Evolutionary conservation across 2,888 invertebrate genomes (phyloP).

Genomic region (Neoitamus cyanurus): DNA sequence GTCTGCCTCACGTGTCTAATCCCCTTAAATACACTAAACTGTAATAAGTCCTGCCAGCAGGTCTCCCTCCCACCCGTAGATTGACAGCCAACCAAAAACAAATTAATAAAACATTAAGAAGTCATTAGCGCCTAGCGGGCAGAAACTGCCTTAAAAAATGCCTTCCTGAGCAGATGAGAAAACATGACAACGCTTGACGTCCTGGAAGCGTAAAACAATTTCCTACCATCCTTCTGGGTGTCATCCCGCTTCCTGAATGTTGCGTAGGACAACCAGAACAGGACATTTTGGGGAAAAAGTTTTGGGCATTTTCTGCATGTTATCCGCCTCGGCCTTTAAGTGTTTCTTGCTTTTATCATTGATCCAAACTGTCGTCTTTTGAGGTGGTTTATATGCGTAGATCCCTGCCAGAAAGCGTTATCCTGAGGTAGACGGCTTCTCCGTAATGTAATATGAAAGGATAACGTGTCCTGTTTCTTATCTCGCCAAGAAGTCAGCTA

Average conservation of each 20-base stretch:
- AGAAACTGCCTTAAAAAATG: background rate
- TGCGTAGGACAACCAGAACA: background rate
- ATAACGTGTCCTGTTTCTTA: constrained; percentile 52
- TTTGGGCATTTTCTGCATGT: constrained; percentile 19
- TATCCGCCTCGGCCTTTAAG: constrained; percentile 28
- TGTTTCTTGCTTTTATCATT: constrained; percentile 51
- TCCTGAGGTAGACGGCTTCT: constrained; percentile 48
- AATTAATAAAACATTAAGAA: constrained; percentile 54
- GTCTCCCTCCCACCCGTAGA: background rate
- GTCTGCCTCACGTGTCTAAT: background rate
- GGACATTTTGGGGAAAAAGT: background rate
- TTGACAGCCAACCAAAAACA: constrained; percentile 51
- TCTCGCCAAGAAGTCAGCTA: constrained; percentile 47
- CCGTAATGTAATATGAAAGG: constrained; percentile 49
- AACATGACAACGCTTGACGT: constrained; percentile 48
- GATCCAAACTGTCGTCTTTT: constrained; percentile 52
- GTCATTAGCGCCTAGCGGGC: constrained; percentile 47
- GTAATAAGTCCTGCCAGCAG: background rate
- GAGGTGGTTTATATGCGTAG: constrained; percentile 50
- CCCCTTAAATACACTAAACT: background rate
- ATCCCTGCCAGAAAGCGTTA: constrained; percentile 37
- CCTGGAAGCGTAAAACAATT: constrained; percentile 49
- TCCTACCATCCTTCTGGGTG: constrained; percentile 47
- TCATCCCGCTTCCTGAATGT: constrained; percentile 12
- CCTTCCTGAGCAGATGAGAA: constrained; percentile 9